Percentiles rank a stretch among this genome's conserved stretches.
These are phyloP conservation scores for Oxyteleia sp. DNA, from an alignment of 2,888 invertebrate genomes.

Conservation along the genomic window DNA sequence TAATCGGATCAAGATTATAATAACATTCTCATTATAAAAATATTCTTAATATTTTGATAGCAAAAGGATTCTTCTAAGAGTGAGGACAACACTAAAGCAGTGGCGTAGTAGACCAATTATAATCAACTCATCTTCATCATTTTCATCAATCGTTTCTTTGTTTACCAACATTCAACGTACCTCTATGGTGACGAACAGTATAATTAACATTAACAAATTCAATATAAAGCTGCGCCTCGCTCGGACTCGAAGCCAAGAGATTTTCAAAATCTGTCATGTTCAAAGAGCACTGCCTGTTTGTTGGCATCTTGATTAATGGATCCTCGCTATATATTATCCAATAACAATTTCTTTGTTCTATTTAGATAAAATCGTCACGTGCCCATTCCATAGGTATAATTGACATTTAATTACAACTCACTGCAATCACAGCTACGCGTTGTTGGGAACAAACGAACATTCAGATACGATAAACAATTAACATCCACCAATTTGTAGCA, in stretches of 20 bases:
- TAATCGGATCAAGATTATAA: no score
- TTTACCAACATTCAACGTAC: slow-evolving; percentile 9
- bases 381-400: neutral
- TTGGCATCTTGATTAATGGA: neutral
- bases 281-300: neutral
- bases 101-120: no score
- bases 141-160: no score
- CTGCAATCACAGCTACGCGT: neutral
- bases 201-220: slow-evolving; percentile 25
- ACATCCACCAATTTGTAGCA: no score
- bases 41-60: no score
- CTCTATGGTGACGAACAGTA: slow-evolving; percentile 19
- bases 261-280: neutral
- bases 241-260: neutral
- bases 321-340: neutral
- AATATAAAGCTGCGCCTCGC: neutral
- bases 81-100: no score
- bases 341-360: slow-evolving; percentile 1
- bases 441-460: neutral
- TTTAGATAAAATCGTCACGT: neutral
- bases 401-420: neutral
- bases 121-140: no score
- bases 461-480: no score
- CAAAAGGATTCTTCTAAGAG: no score
- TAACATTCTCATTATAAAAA: no score